Base-by-base conservation (phyloP, 2,888 invertebrate genomes). In the Pristionchus arcanus region DNA sequence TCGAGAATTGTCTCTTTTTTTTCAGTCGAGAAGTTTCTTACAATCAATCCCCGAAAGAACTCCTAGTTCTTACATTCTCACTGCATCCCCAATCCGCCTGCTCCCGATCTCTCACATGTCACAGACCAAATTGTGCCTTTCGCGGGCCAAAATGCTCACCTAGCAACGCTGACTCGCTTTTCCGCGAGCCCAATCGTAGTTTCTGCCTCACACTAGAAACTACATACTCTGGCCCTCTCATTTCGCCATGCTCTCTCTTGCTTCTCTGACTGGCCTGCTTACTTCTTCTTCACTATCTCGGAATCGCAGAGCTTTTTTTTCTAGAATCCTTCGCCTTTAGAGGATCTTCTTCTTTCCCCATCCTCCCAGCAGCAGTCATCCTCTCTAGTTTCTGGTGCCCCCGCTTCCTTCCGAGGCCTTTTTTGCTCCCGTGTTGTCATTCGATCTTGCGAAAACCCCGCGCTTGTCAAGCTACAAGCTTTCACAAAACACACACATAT, bases 311-410 rank as follows among this genome's bases (percentile, higher is more conserved):
- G 11, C 42, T 49, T 49, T 49, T 49, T n/a, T n/a, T 21, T n/a
- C 63, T n/a, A n/a, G n/a, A n/a, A n/a, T n/a, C n/a, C 19, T 31
- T 37, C 25, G 25, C 42, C 42, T 42, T 77, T 13, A 77, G 74
- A 19, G 53, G 13, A 16, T n/a, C 49, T 53, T 28, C 28, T 59
- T 88, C 53, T 85, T 21, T 25, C 25, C 84, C 84, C 84, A 25
- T 25, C 49, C 28, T 21, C 13, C 34, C 34, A 7, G 0, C 42
- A 42, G 42, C 42, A 84, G 25, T 84, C 84, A 37, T 59, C 84
- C 31, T 49, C 84, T 59, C 81, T 81, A 42, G 42, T 77, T 77
- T 77, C 42, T 77, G n/a, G n/a, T n/a, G 77, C 31, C 25, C 31
- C n/a, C 7, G 28, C 71, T 34, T 19, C 25, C 59, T 13, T 19